A percentile compares a stretch with the other conserved stretches of the same genome.
phyloP scores from a whole-genome alignment of 1,140 invertebrate species.

The Eciton burchellii region DNA sequence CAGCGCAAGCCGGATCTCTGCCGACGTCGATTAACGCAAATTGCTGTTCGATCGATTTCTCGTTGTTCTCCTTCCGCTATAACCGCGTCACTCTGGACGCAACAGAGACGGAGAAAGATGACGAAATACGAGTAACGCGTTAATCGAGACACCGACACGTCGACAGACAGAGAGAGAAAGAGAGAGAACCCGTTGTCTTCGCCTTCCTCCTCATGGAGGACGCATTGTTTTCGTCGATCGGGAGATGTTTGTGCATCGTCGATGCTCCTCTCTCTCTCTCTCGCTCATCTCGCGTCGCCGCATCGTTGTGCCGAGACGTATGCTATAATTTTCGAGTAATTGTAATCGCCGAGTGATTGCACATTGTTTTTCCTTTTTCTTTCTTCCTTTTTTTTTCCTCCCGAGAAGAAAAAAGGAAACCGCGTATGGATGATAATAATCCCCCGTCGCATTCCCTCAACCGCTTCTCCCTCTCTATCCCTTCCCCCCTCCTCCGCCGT shows the following conservation, averaged over 20 bases:
- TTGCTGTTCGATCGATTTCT: not conserved
- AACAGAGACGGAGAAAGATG: not conserved
- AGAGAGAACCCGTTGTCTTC: not conserved
- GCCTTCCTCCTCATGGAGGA: no score
- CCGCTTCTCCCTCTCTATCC: not conserved
- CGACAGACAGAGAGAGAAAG: not conserved
- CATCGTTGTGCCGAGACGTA: not conserved
- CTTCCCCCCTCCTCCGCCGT: not conserved
- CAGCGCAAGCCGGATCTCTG: not conserved
- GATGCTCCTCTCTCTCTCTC: no score
- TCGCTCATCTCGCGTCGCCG: no score
- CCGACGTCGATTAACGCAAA: not conserved
- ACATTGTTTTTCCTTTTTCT: no score
- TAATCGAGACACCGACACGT: not conserved
- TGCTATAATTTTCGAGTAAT: conserved; percentile 26
- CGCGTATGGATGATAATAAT: no score
- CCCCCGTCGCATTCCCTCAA: not conserved
- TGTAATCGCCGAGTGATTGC: conserved; percentile 37
- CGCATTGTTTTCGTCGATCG: no score
- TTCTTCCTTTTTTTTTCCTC: no score
- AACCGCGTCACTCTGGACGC: not conserved
- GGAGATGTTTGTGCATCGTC: no score
- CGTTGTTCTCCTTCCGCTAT: not conserved
- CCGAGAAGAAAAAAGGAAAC: no score
- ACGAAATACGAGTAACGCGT: not conserved